Conservation (phyloP, 2,113 vertebrate genomes). For the Rynchops niger region DNA sequence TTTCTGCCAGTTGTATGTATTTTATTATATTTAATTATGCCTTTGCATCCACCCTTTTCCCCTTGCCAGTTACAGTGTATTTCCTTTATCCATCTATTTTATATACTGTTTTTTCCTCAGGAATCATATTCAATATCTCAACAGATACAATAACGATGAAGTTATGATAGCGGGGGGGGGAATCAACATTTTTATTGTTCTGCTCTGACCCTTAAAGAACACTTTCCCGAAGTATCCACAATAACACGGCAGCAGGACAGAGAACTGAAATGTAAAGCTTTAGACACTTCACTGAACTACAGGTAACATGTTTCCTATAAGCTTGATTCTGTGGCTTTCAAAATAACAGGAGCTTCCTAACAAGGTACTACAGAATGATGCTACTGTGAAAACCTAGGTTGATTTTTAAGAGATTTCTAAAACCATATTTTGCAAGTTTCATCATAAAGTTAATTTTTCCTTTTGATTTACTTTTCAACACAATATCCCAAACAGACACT, state of each 20-base stretch:
- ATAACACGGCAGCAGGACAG: not conserved
- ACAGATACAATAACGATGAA: not conserved
- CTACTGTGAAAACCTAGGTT: not conserved
- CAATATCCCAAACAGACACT: not conserved
- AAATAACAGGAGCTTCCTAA: not conserved
- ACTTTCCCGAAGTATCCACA: not conserved
- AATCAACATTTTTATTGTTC: not conserved
- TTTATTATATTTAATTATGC: not conserved
- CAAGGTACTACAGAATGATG: not conserved
- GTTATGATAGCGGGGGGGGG: not conserved
- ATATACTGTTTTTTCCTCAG: not conserved
- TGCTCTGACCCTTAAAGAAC: not conserved
- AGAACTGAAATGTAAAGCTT: not conserved
- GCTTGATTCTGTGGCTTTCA: not conserved
- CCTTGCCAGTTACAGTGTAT: not conserved
- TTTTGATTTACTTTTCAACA: not conserved
- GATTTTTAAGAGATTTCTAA: not conserved
- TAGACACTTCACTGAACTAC: not conserved
- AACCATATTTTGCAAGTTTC: not conserved
- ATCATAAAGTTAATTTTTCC: not conserved
- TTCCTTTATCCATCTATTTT: not conserved
- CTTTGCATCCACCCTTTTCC: not conserved
- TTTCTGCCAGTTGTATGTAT: not conserved
- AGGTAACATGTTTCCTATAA: not conserved
- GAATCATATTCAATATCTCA: not conserved